Evolutionary conservation across 2,797 vertebrate species (phyloP), one percentile per base, ranked within the genome.

Genomic region (Fratercula arctica): DNA sequence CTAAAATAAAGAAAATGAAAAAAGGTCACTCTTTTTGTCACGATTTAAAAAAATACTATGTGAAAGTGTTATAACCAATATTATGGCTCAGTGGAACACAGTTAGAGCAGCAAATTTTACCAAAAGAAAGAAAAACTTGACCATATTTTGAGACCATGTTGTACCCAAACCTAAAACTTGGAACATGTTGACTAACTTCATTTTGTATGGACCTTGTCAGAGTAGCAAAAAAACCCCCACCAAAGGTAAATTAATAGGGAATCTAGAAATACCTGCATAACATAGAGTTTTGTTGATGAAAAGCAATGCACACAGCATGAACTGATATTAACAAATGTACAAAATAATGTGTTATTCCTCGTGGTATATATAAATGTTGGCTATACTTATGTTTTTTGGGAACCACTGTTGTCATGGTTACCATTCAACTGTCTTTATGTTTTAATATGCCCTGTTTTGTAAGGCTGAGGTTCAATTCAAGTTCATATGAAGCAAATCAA

Each of bases 391-490:
- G 46, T 6, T 57, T 64, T 92, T 95, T 93, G 90, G 61, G 68
- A 80, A 93, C 43, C 26, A 41, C 28, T 68, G 93, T 85, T 95
- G 80, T 61, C 86, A 96, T 92, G 94, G 88, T 96, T 94, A 94
- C 82, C 39, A 95, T 84, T 95, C 74, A 96, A 75, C 83, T 86
- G 77, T 70, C 87, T 94, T 91, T 91, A 85, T 73, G 86, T 82
- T 96, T 93, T 48, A 93, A 85, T 53, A 85, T 72, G 68, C 45
- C 86, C 64, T 87, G 61, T 94, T 72, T 91, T 90, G 69, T 41
- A 82, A 94, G 68, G 85, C 89, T 67, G 68, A 93, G 91, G 96
- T 95, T 97, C 80, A 95, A 67, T 89, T 78, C 93, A 66, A 91
- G 70, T 95, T 95, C 95, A 91, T 9, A 72, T 28, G 70, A 85